Base-by-base conservation (phyloP, 2,888 invertebrate genomes). In the Meganola albula region DNA sequence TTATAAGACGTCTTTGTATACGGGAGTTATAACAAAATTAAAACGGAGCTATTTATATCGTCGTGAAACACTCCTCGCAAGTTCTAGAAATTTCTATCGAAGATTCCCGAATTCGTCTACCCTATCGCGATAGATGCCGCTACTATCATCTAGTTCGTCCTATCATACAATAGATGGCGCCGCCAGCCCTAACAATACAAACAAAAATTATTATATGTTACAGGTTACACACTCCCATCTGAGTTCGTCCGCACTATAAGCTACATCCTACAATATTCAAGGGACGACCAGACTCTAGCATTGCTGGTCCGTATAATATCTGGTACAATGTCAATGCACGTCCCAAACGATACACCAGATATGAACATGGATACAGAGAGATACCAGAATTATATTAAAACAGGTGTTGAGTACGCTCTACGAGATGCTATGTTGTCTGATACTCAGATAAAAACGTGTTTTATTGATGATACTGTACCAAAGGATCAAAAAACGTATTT, bases 191-290 rank as follows among this genome's bases (percentile, higher is more conserved):
- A n/a, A n/a, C n/a, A n/a, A n/a, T 21, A 21, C 8, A 21, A 10
- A 10, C 25, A 27, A 10, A 27, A 23, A 11, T 20, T 23, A 21
- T 30, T 9, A 10, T 20, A 20, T 27, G 6, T 55, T 58, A 5
- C 79, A 79, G 91, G 91, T 42, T 88, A 88, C 51, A 87, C 87
- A 32, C 87, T 89, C 46, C 88, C 90, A 1, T 88, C 90, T 1
- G 87, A 90, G 40, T 82, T 91, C 31, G 85, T 91, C 1, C 87
- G 87, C 50, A 88, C 90, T 0, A 84, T 89, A 4, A 88, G 89
- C 32, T 89, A 83, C 53, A 64, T 91, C 7, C 74, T 92, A 2
- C 87, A 89, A 58, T 88, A 90, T 52, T 88, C 90, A 0, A 78
- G 87, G 27, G 85, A 80, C 10, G 84, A 88, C 27, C 83, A 87